Percentiles rank a stretch among this genome's conserved stretches.
phyloP scores from a whole-genome alignment of 2,888 invertebrate genomes.

The Merodon equestris region DNA sequence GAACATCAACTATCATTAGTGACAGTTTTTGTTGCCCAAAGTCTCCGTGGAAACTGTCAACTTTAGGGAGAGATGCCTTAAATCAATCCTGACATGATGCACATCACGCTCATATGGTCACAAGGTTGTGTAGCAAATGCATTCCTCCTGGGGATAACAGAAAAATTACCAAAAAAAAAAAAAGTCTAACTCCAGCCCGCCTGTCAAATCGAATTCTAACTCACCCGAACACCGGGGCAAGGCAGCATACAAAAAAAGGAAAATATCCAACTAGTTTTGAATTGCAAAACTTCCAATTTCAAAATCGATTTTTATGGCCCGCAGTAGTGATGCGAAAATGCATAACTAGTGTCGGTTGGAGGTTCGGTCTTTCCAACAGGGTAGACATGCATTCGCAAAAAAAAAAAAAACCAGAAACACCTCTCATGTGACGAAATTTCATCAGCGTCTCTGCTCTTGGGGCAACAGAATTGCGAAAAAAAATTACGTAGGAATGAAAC shows the following conservation, averaged over 20 bases:
- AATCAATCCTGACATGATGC: no score
- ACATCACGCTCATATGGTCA: no score
- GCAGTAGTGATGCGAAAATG: neutral
- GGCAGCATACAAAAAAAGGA: neutral
- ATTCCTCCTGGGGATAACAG: no score
- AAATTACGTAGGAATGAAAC: conserved; percentile 8
- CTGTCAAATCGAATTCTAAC: neutral
- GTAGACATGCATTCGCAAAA: no score
- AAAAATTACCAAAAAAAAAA: neutral
- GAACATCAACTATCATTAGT: conserved; percentile 24
- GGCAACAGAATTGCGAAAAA: conserved; percentile 8
- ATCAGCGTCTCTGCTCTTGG: neutral
- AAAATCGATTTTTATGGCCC: conserved; percentile 1
- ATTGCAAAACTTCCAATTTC: neutral
- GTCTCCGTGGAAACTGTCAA: conserved; percentile 5
- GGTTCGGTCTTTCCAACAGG: neutral
- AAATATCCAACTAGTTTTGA: neutral
- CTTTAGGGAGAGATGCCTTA: neutral
- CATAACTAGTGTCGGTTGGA: conserved; percentile 5
- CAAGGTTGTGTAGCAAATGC: no score
- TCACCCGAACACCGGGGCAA: neutral
- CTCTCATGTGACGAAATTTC: conserved; percentile 28
- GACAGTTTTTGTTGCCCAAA: conserved; percentile 15
- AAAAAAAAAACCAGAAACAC: no score
- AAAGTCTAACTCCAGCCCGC: neutral